Conservation (phyloP, 2,113 vertebrate species). For the Seriola rivoliana region DNA sequence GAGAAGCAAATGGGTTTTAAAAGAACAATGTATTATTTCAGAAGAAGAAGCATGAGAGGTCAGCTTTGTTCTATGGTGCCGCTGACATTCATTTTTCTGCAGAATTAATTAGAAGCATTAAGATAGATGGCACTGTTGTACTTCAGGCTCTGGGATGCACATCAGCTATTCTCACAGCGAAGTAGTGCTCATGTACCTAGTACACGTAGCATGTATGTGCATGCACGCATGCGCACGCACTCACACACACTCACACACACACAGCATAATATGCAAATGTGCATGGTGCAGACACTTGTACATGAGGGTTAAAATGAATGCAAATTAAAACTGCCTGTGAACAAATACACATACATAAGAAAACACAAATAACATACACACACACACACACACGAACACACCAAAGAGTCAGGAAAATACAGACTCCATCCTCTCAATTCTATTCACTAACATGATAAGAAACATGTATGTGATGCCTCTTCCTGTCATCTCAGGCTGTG, state of each 20-base stretch:
- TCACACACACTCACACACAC: not conserved
- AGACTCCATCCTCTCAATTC: not conserved
- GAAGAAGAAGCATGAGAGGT: not conserved
- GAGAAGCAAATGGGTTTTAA: not conserved
- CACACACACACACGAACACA: not conserved
- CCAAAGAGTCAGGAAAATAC: too few species aligned
- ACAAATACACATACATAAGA: not conserved
- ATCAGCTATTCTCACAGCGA: not conserved
- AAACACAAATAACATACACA: slow-evolving; percentile 19
- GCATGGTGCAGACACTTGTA: not conserved
- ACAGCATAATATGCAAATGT: not conserved
- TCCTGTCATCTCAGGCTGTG: slow-evolving; percentile 20
- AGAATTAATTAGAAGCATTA: slow-evolving; percentile 49
- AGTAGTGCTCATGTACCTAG: not conserved
- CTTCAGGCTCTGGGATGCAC: slow-evolving; percentile 39
- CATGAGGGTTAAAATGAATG: slow-evolving; percentile 2
- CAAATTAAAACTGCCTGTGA: slow-evolving; percentile 23
- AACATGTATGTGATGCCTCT: not conserved
- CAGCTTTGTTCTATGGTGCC: slow-evolving; percentile 3
- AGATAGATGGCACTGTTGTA: slow-evolving; percentile 79
- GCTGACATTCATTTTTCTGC: slow-evolving; percentile 34
- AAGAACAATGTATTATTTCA: not conserved
- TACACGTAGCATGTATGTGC: not conserved
- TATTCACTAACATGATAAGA: not conserved
- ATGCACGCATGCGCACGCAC: too few species aligned